Evolutionary conservation across 2,888 invertebrate species (phyloP), one percentile per base, ranked within the genome.

Genomic region (Mythimna ferrago): DNA sequence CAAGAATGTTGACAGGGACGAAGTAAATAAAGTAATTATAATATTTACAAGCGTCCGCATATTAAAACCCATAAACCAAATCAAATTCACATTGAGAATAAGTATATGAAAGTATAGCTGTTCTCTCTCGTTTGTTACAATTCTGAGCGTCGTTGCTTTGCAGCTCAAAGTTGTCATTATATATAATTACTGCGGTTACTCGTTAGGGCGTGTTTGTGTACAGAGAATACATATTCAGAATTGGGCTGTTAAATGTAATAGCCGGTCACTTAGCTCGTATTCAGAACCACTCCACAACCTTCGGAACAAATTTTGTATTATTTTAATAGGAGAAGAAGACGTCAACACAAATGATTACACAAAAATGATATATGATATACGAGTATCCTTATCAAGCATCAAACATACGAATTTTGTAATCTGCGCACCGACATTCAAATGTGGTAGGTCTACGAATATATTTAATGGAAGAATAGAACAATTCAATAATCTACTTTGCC

Each of bases 141-240:
- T 73, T 65, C 57, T 19, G n/a, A 56, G 48, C 7, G 21, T 38
- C 56, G 54, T 38, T 14, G 38, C 54, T 38, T 56, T 21, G 38
- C 38, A 64, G 64, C 61, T 57, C 16, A 65, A 57, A 68, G 48
- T 32, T 62, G 58, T 66, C 65, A 70, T 81, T 64, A 83, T 38
- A 68, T 83, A 71, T 81, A 81, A 81, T 75, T 81, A 80, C 76
- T 63, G 67, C 71, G 65, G 81, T 62, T 53, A 48, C 75, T 83
- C 70, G 84, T 75, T 83, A 75, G 71, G 58, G 51, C 26, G 80
- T 71, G 57, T 80, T 83, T 83, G 76, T 68, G 38, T 60, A 44
- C 67, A 58, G n/a, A 60, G 61, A 70, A 75, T 66, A 41, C 14
- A 66, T 48, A 57, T 68, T 60, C 62, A 57, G 56, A 80, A 80